Evolutionary conservation across 2,888 invertebrate genomes (phyloP), one percentile per base, ranked within the genome.

Genomic region (Liodrosophila aerea): DNA sequence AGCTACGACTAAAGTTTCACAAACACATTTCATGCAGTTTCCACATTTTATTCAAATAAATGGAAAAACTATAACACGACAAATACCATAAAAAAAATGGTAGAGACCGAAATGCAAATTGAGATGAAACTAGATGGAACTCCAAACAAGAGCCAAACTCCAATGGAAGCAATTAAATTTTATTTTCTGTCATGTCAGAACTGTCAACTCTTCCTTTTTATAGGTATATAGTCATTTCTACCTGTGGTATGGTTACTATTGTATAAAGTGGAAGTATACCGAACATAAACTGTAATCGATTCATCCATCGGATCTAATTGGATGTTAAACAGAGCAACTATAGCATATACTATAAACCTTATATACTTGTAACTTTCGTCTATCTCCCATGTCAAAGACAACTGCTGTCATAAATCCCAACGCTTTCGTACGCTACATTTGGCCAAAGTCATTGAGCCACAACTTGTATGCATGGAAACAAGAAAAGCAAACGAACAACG

Each of bases 351-450:
- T n/a, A n/a, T n/a, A n/a, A n/a, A n/a, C n/a, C n/a, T n/a, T n/a
- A n/a, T n/a, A 22, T 22, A 5, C 22, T 22, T 2, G 3, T 5
- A 22, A 22, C 22, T 22, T 22, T 22, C 27, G 7, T 27, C 7
- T 7, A n/a, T n/a, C 30, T 30, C 22, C 41, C 22, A 36, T 39
- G 36, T 54, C 22, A 30, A 8, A 33, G 27, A 34, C 13, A 15
- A 33, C 16, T 5, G 5, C 22, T 22, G 22, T 22, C 22, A 22
- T 22, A 22, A 22, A 22, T 22, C 22, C 3, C 34, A 33, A 41
- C 22, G 12, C 11, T 11, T 46, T 47, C 31, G 46, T 70, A 50
- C 46, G 50, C 27, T 37, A 43, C 49, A 62, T 64, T 62, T 52
- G 13, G 52, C 45, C 8, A 46, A 29, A 67, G 41, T 37, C 36